Base-by-base conservation (phyloP, 2,888 invertebrate species). In the Meandrusa payeni region DNA sequence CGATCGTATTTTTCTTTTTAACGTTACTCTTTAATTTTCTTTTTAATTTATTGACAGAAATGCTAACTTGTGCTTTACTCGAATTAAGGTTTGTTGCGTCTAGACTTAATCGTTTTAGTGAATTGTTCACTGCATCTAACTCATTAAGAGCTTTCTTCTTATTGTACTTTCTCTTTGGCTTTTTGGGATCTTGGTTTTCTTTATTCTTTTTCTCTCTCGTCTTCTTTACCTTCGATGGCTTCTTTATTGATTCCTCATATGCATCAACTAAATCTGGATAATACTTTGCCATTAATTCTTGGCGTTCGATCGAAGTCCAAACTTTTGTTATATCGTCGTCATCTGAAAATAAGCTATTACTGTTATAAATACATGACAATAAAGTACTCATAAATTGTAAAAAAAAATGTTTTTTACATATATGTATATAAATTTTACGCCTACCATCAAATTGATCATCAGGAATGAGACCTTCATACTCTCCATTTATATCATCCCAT, bases 281-380 rank as follows among this genome's bases (percentile, higher is more conserved):
- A 32, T 91, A 90, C 51, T 76, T 69, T 20, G 86, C 76, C 55
- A 95, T 89, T 10, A 92, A 71, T 48, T 89, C 79, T 66, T 92
- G 90, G 0, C 94, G 91, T 66, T 95, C 95, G 13, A 92, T 88
- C 1, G 93, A 93, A 0, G 90, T 89, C 89, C 91, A 92, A 0
- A 91, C 76, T 17, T 81, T 76, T 19, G 85, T 76, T 3, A 71
- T 70, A 55, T 89, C 86, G 57, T 90, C 88, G n/a, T 67, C 64
- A 32, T 80, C 82, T 77, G 59, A 31, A 52, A 37, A 43, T 29
- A 32, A 39, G n/a, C n/a, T n/a, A n/a, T n/a, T n/a, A n/a, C n/a
- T n/a, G n/a, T n/a, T n/a, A n/a, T n/a, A n/a, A n/a, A n/a, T n/a
- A n/a, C n/a, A n/a, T n/a, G n/a, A n/a, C n/a, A n/a, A n/a, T n/a